A percentile compares a stretch with the other conserved stretches of the same genome.
phyloP scores from a whole-genome alignment of 2,888 invertebrate species.

The Anthophora plumipes region DNA sequence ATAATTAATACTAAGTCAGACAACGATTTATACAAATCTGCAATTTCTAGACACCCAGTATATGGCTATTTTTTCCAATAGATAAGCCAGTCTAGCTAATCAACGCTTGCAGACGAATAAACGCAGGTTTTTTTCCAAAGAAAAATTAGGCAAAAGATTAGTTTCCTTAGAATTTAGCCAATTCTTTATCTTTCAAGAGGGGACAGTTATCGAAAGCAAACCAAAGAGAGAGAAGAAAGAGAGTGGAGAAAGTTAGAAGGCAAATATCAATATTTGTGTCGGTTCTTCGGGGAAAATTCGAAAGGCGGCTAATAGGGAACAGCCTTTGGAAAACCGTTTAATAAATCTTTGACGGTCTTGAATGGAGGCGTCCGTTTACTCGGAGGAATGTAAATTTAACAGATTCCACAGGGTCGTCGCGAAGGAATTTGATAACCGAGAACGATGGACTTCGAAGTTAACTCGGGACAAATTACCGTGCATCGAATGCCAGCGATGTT shows the following conservation, averaged over 20 bases:
- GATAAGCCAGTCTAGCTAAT: background rate
- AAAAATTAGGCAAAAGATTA: background rate
- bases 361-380: slow-evolving; percentile 33
- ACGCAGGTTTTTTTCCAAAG: background rate
- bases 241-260: slow-evolving; percentile 9
- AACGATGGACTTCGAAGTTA: slow-evolving; percentile 48
- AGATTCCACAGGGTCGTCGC: slow-evolving; percentile 31
- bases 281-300: slow-evolving; percentile 19
- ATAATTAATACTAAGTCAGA: too few relatives aligned
- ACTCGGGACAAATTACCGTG: slow-evolving; percentile 65
- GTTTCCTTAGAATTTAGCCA: slow-evolving; percentile 32
- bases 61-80: too few relatives aligned
- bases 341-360: slow-evolving; percentile 26
- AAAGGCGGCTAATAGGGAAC: slow-evolving; percentile 15
- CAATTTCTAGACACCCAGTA: too few relatives aligned
- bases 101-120: too few relatives aligned
- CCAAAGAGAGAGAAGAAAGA: background rate
- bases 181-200: slow-evolving; percentile 30
- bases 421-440: slow-evolving; percentile 61
- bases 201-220: slow-evolving; percentile 32
- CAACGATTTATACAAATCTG: too few relatives aligned
- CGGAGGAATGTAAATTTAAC: slow-evolving; percentile 48
- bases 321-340: slow-evolving; percentile 20
- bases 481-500: slow-evolving; percentile 60
- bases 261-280: slow-evolving; percentile 40